These are phyloP conservation scores for Danionella cerebrum DNA, from an alignment of 2,113 vertebrate genomes.

Conservation along the genomic window DNA sequence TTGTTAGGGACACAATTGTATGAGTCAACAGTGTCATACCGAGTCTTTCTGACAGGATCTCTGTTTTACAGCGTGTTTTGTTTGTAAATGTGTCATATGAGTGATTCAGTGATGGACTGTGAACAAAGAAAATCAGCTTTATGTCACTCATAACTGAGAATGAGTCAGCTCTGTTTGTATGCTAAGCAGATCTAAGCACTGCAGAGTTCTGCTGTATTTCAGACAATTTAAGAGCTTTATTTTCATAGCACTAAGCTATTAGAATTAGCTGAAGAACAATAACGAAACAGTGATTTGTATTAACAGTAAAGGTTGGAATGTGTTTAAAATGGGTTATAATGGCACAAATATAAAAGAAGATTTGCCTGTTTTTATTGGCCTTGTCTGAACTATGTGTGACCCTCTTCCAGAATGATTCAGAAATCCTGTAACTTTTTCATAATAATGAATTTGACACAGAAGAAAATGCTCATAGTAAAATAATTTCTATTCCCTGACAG, in stretches of 20 bases:
- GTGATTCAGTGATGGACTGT: not conserved
- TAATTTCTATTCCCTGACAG: too few species aligned
- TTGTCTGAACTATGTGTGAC: not conserved
- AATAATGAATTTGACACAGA: not conserved
- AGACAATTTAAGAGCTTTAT: not conserved
- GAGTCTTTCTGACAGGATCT: not conserved
- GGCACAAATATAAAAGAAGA: not conserved
- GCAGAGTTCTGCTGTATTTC: not conserved
- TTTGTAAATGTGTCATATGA: slow-evolving; percentile 18
- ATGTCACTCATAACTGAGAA: not conserved
- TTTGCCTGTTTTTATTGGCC: not conserved
- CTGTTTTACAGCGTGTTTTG: slow-evolving; percentile 4
- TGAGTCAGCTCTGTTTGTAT: not conserved
- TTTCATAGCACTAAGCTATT: not conserved
- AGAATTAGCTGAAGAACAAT: not conserved
- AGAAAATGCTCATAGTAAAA: too few species aligned
- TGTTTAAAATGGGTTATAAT: not conserved
- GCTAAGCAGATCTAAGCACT: not conserved
- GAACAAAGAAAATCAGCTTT: slow-evolving; percentile 8
- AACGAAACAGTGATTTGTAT: not conserved
- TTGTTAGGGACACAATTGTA: too few species aligned
- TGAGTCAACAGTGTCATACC: slow-evolving; percentile 5
- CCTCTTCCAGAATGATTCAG: not conserved
- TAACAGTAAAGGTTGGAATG: not conserved
- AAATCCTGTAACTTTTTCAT: not conserved